These are phyloP conservation scores for Brachionichthys hirsutus DNA, from an alignment of 2,113 vertebrate species.

Conservation along the genomic window DNA sequence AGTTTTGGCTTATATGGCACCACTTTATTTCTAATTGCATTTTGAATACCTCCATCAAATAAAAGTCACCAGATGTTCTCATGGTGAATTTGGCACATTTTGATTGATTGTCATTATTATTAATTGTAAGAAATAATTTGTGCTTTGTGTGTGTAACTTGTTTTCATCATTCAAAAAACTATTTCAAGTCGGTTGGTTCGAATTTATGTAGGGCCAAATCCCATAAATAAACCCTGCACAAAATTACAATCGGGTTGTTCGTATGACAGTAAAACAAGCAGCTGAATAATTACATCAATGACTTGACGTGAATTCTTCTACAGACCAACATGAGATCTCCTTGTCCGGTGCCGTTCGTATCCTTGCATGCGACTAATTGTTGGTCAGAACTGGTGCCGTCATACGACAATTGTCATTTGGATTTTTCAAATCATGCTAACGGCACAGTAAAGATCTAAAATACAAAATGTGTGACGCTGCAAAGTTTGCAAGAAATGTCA, in stretches of 20 bases:
- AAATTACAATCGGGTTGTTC: neutral
- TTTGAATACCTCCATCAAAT: conserved; percentile 45
- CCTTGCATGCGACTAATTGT: no score
- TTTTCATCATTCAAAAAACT: neutral
- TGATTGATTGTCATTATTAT: neutral
- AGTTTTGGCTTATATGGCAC: conserved; percentile 36
- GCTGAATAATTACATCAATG: no score
- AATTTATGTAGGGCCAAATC: no score
- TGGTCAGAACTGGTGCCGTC: no score
- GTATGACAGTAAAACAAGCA: neutral
- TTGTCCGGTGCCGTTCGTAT: no score
- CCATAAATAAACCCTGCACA: neutral
- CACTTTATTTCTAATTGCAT: conserved; percentile 40
- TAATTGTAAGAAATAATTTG: conserved; percentile 3
- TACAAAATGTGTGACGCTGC: neutral
- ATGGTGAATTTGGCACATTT: conserved; percentile 23
- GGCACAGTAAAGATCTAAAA: neutral
- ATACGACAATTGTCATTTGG: no score
- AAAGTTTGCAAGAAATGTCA: conserved; percentile 4
- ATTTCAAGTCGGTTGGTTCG: no score
- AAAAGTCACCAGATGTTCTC: conserved; percentile 26
- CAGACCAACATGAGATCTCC: no score
- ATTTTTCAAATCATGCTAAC: no score
- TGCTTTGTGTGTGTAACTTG: conserved; percentile 24
- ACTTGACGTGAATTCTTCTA: no score